Evolutionary conservation across 37 sponge, comb jelly and placozoan genomes (phyloP).

Genomic region (Haliclona indistincta): DNA sequence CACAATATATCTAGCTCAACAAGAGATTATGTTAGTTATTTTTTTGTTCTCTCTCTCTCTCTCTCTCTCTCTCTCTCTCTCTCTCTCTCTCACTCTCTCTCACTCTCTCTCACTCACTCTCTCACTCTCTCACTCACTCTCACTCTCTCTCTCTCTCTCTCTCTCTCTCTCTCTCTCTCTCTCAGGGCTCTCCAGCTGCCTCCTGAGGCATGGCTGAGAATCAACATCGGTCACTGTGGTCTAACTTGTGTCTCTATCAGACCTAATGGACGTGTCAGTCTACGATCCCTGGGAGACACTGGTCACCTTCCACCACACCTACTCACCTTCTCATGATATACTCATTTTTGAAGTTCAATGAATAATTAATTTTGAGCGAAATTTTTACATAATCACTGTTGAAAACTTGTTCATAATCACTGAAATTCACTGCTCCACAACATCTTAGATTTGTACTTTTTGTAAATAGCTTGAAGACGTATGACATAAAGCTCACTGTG

Average conservation of each 20-base stretch:
- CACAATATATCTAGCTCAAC: no score
- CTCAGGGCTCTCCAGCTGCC: conserved; percentile 88
- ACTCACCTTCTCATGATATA: conserved; percentile 54
- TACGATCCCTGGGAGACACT: conserved; percentile 72
- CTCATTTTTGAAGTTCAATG: background rate
- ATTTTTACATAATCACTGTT: no score
- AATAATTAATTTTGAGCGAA: background rate
- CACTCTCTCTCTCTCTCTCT: conserved; percentile 27
- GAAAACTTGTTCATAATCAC: no score
- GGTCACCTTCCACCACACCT: conserved; percentile 87
- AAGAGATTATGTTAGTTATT: no score
- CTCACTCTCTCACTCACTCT: conserved; percentile 8
- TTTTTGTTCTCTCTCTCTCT: no score
- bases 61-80: conserved; percentile 22
- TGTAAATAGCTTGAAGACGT: no score
- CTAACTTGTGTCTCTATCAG: conserved; percentile 79
- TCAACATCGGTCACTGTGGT: conserved; percentile 78
- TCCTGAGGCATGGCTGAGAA: conserved; percentile 90
- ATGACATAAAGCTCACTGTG: no score
- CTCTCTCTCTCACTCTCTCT: conserved; percentile 23
- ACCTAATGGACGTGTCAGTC: conserved; percentile 84
- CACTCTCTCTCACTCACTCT: conserved; percentile 13
- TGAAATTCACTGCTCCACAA: no score
- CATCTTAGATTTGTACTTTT: no score
- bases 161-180: background rate